Conservation (phyloP, 2,113 vertebrate species). For the Emberiza fucata region DNA sequence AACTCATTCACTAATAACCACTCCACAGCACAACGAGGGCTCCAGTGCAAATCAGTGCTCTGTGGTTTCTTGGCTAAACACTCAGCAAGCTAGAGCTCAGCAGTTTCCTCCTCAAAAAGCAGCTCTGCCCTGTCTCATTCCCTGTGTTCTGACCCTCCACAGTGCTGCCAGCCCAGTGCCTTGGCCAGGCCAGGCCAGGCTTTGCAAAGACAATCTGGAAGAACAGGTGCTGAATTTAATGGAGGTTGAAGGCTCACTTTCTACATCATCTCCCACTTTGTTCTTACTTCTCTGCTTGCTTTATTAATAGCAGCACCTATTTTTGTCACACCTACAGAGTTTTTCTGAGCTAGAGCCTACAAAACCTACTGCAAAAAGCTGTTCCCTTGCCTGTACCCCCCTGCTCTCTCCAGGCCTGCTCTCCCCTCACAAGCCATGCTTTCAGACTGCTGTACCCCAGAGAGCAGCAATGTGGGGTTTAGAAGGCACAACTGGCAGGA, state of each 20-base stretch:
- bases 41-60: neutral
- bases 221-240: neutral
- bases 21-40: neutral
- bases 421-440: neutral
- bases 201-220: neutral
- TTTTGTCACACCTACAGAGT: neutral
- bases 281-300: neutral
- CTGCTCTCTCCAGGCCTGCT: neutral
- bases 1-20: neutral
- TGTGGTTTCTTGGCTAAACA: neutral
- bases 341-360: neutral
- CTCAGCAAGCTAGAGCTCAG: neutral
- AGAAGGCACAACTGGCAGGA: neutral
- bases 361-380: neutral
- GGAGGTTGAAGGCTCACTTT: neutral
- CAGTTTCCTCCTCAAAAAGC: neutral
- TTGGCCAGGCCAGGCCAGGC: neutral
- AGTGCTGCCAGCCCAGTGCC: neutral
- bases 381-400: neutral
- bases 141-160: neutral
- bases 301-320: neutral
- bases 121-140: neutral
- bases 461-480: neutral
- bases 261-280: neutral
- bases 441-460: neutral